A percentile compares a stretch with the other conserved stretches of the same genome.
These are phyloP conservation scores for Meteorus sp. DNA, from an alignment of 1,140 invertebrate genomes.

Conservation along the genomic window DNA sequence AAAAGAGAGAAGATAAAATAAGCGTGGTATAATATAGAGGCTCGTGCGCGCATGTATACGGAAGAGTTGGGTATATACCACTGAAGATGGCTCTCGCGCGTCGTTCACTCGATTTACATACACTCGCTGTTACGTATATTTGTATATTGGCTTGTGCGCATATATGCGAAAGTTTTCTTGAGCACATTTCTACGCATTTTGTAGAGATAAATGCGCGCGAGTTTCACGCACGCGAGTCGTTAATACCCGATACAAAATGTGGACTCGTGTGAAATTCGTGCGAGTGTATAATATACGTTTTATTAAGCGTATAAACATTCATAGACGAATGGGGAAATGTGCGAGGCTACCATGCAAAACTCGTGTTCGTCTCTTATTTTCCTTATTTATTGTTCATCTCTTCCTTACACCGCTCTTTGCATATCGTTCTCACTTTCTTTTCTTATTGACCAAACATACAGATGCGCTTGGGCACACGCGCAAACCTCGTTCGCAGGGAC, in stretches of 20 bases:
- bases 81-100: no score
- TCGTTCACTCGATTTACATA: conserved; percentile 20
- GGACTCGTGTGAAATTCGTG: background rate
- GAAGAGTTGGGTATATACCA: no score
- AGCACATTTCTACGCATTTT: background rate
- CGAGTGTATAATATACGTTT: background rate
- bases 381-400: background rate
- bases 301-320: background rate
- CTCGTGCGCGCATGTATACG: conserved; percentile 12
- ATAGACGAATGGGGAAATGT: background rate
- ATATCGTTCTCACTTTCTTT: conserved; percentile 12
- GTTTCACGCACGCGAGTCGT: no score
- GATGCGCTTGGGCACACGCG: background rate
- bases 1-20: background rate
- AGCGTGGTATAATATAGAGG: background rate
- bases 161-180: conserved; percentile 3
- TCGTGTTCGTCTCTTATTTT: no score
- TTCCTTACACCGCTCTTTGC: background rate
- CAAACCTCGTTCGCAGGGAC: conserved; percentile 11
- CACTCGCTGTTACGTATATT: no score
- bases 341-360: no score
- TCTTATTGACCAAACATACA: no score
- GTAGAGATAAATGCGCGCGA: background rate
- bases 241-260: no score
- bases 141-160: background rate